These are phyloP conservation scores for Buathra laborator DNA, from an alignment of 2,888 invertebrate genomes.

Conservation along the genomic window DNA sequence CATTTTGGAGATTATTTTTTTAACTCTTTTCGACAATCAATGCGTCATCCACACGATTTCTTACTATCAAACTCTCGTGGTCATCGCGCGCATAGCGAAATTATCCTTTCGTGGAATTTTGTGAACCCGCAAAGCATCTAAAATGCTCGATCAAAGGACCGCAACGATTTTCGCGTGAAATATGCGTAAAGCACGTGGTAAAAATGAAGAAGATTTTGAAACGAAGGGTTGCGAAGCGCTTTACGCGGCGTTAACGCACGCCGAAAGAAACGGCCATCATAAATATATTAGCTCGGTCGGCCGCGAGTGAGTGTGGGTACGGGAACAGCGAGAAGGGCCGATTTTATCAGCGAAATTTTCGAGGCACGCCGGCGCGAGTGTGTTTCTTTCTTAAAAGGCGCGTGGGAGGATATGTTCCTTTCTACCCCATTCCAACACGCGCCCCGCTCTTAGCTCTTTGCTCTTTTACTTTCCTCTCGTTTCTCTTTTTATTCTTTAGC, in stretches of 20 bases:
- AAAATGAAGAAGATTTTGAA: constrained; percentile 63
- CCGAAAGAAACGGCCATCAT: constrained; percentile 77
- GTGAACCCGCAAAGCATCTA: not conserved
- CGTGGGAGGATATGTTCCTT: constrained; percentile 81
- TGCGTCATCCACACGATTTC: not conserved
- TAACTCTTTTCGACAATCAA: not conserved
- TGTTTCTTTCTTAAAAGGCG: constrained; percentile 69
- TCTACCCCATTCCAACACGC: constrained; percentile 48
- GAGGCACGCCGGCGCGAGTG: constrained; percentile 73
- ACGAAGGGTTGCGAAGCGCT: constrained; percentile 55
- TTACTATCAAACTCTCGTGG: not conserved
- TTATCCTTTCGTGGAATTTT: constrained; percentile 36
- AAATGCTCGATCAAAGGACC: constrained; percentile 46
- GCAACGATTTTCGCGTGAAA: constrained; percentile 46
- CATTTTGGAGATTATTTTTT: not conserved
- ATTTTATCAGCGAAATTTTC: constrained; percentile 83
- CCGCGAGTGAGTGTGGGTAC: constrained; percentile 63
- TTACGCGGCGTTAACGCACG: constrained; percentile 38
- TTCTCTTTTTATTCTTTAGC: constrained; percentile 44
- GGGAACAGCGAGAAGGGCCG: constrained; percentile 71
- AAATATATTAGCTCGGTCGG: constrained; percentile 79
- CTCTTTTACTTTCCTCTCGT: constrained; percentile 32
- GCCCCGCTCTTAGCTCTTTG: constrained; percentile 44
- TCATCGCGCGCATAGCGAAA: not conserved
- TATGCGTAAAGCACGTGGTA: constrained; percentile 59